Percentiles rank a stretch among this genome's conserved stretches.
phyloP scores from a whole-genome alignment of 1,140 invertebrate genomes.

The Drosophila eugracilis region DNA sequence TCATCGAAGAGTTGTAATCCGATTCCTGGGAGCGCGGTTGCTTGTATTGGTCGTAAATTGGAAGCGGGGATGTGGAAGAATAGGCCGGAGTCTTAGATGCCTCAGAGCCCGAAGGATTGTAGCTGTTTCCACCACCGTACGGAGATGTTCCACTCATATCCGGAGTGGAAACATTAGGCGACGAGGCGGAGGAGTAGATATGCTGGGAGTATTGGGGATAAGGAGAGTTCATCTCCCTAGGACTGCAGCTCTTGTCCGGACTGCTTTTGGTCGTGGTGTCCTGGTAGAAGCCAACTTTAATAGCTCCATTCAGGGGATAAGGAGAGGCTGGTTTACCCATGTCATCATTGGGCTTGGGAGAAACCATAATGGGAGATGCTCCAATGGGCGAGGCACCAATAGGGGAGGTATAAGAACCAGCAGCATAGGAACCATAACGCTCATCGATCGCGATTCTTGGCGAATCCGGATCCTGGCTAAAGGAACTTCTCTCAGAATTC shows the following conservation, averaged over 20 bases:
- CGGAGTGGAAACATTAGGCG: conserved; percentile 82
- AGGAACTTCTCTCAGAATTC: conserved; percentile 90
- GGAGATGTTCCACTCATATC: conserved; percentile 79
- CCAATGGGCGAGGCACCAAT: conserved; percentile 86
- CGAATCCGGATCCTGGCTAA: conserved; percentile 90
- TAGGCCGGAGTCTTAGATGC: conserved; percentile 82
- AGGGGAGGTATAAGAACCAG: conserved; percentile 88
- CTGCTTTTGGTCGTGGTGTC: conserved; percentile 90
- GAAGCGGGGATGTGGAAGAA: conserved; percentile 76
- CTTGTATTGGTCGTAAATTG: conserved; percentile 86
- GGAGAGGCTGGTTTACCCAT: conserved; percentile 87
- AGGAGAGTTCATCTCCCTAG: conserved; percentile 87
- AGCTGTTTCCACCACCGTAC: conserved; percentile 76
- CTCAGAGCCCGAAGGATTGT: conserved; percentile 77
- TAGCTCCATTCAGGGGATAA: conserved; percentile 89
- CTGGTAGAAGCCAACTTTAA: conserved; percentile 92
- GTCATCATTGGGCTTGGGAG: conserved; percentile 86
- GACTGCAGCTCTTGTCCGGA: conserved; percentile 90
- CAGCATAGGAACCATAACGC: conserved; percentile 86
- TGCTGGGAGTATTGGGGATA: conserved; percentile 88
- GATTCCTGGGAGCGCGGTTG: conserved; percentile 83
- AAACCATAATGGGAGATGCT: conserved; percentile 86
- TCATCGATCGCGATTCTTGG: conserved; percentile 88
- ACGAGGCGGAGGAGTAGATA: conserved; percentile 86
- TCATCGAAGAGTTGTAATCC: conserved; percentile 84